Conservation (phyloP, 2,113 vertebrate genomes). For the Oncorhynchus clarkii region DNA sequence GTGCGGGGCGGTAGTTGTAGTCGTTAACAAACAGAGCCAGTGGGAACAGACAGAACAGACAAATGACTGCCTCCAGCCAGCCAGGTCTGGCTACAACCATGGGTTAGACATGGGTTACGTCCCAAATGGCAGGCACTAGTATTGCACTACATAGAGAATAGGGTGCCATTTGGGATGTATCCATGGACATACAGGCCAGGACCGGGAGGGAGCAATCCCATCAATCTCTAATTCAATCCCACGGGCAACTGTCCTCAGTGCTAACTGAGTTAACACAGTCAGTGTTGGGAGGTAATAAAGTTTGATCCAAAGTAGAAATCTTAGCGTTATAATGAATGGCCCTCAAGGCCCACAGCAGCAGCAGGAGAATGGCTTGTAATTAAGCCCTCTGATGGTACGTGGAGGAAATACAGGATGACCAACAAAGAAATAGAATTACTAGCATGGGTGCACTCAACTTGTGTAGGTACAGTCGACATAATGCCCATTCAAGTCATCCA, state of each 20-base stretch:
- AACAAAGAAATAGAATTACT: not conserved
- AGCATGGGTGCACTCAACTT: no score
- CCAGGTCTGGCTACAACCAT: not conserved
- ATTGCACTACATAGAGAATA: no score
- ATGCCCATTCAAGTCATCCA: no score
- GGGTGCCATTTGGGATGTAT: no score
- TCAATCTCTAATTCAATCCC: slow-evolving; percentile 19
- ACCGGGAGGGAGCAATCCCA: no score
- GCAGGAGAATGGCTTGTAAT: slow-evolving; percentile 41
- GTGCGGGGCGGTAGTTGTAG: slow-evolving; percentile 8
- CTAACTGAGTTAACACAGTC: slow-evolving; percentile 16
- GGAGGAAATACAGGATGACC: slow-evolving; percentile 15
- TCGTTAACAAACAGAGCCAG: slow-evolving; percentile 26
- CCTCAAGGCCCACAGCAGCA: slow-evolving; percentile 8
- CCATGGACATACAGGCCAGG: no score
- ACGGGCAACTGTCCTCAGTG: slow-evolving; percentile 3
- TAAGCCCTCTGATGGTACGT: slow-evolving; percentile 23
- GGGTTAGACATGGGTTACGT: not conserved
- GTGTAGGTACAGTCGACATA: no score
- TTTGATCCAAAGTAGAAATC: slow-evolving; percentile 38
- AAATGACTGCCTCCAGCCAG: not conserved
- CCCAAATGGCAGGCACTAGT: no score
- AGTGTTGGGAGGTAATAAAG: slow-evolving; percentile 15
- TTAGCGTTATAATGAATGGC: slow-evolving; percentile 31
- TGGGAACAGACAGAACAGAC: slow-evolving; percentile 28